Percentiles rank a stretch among this genome's conserved stretches.
These are phyloP conservation scores for Rhabdomys dilectus DNA, from an alignment of 2,113 vertebrate genomes.

Conservation along the genomic window DNA sequence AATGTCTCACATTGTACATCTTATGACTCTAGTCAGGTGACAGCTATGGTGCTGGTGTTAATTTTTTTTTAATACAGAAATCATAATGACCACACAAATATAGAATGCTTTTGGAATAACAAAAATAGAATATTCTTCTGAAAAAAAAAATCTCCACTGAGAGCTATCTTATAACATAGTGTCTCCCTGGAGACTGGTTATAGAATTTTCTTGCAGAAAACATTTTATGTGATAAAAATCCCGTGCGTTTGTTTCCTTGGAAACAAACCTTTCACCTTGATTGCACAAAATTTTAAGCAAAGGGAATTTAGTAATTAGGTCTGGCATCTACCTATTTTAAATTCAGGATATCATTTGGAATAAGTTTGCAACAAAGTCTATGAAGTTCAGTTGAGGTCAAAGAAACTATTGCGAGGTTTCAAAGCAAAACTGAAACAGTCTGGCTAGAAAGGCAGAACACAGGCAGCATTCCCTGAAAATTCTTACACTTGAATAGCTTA, in stretches of 20 bases:
- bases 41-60: background rate
- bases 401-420: conserved; percentile 63
- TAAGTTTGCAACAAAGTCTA: conserved; percentile 47
- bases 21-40: conserved; percentile 32
- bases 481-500: background rate
- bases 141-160: conserved; percentile 40
- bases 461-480: conserved; percentile 2
- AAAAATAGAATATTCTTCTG: conserved; percentile 36
- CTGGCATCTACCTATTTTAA: conserved; percentile 85
- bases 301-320: conserved; percentile 81
- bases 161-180: conserved; percentile 12
- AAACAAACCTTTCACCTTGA: conserved; percentile 88
- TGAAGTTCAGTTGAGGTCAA: conserved; percentile 39
- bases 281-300: conserved; percentile 77
- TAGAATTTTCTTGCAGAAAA: conserved; percentile 84
- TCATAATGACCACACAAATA: background rate
- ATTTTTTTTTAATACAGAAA: conserved; percentile 2
- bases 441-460: background rate
- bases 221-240: conserved; percentile 74
- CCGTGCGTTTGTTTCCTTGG: conserved; percentile 89
- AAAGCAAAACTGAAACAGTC: conserved; percentile 58
- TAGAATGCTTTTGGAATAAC: background rate
- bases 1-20: background rate
- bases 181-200: conserved; percentile 74
- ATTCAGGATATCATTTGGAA: conserved; percentile 73